These are phyloP conservation scores for Patiria miniata DNA, from an alignment of 35 echinoderm and acorn worm genomes.

Conservation along the genomic window DNA sequence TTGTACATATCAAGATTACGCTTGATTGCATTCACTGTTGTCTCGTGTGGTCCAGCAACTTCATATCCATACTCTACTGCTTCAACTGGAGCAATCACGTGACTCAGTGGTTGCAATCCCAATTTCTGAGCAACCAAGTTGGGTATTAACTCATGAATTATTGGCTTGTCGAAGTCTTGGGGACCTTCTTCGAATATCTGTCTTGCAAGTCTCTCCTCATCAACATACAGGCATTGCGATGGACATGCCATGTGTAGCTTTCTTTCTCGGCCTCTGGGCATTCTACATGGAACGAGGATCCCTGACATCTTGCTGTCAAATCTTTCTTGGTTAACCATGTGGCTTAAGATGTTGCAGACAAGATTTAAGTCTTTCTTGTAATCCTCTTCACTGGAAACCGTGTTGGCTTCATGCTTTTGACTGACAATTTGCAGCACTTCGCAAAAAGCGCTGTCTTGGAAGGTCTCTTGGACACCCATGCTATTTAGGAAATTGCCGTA, in stretches of 20 bases:
- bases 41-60: slow-evolving; percentile 34
- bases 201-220: slow-evolving; percentile 41
- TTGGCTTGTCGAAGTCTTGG: neutral
- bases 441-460: slow-evolving; percentile 24
- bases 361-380: slow-evolving; percentile 4
- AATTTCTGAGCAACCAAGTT: slow-evolving; percentile 19
- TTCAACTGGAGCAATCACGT: slow-evolving; percentile 13
- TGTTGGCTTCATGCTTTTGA: neutral
- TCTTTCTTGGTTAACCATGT: neutral
- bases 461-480: slow-evolving; percentile 1
- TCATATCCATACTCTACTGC: slow-evolving; percentile 25
- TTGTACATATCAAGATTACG: slow-evolving; percentile 41
- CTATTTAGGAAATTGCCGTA: neutral
- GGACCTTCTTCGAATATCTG: neutral
- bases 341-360: slow-evolving; percentile 31
- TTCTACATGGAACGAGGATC: slow-evolving; percentile 17
- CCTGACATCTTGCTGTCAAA: neutral
- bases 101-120: slow-evolving; percentile 35
- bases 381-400: neutral
- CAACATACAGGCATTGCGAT: slow-evolving; percentile 9
- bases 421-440: neutral
- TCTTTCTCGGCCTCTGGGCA: neutral
- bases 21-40: slow-evolving; percentile 36
- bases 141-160: slow-evolving; percentile 45
- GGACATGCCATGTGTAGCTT: neutral